Evolutionary conservation across 2,888 invertebrate genomes (phyloP), one percentile per base, ranked within the genome.

Genomic region (Odontocolon sp.): DNA sequence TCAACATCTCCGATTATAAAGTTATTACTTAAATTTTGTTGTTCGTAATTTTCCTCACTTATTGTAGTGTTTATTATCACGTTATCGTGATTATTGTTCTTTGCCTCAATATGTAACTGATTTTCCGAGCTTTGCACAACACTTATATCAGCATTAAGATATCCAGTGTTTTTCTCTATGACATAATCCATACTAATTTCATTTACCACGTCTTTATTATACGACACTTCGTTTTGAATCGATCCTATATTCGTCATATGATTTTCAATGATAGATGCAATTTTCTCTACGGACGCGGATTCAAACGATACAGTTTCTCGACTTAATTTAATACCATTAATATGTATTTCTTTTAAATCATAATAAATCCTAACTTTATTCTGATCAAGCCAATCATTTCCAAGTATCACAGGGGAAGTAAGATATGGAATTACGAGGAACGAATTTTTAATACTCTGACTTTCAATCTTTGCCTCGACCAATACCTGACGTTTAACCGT

Each of bases 391-490:
- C 67, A 74, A 16, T 59, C 74, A 28, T 38, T 74, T 5, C 74
- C 68, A 4, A 75, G 33, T 23, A 75, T 75, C 2, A 69, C 16
- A 9, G 61, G 56, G 5, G 59, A 54, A 2, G 74, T 67, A 6
- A 68, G 18, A 33, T 42, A 54, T 0, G 73, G 61, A 1, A 73
- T 38, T 0, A 73, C 66, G 8, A 74, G 16, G 36, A 68, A 61
- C 0, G 40, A 9, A 18, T 42, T 6, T 0, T 28, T 14, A n/a
- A 54, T 40, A 1, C 8, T 38, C 8, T 16, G 18, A 11, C 23
- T 14, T 2, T 23, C 71, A 1, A 71, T 28, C 11, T 16, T 38
- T 6, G 14, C 38, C 38, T 71, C 54, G 3, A 54, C 28, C n/a
- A 42, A 18, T 23, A 72, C 52, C 18, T 72, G 72, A 18, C 42